Conservation (phyloP, 1,140 invertebrate genomes). For the Akabosia matsudoensis region DNA sequence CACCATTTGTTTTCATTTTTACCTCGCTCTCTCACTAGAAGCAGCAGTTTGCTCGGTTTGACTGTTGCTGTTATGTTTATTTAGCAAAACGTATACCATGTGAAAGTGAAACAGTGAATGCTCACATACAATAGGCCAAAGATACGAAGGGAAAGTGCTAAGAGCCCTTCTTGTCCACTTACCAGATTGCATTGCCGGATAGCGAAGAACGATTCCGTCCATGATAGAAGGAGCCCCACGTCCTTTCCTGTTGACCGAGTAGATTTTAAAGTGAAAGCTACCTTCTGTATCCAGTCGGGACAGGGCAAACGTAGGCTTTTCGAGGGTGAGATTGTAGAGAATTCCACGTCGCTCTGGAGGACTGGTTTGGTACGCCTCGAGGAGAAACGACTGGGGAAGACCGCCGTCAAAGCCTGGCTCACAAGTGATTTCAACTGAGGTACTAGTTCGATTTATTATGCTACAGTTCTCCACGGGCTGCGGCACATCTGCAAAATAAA, state of each 20-base stretch:
- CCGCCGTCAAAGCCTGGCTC: conserved; percentile 78
- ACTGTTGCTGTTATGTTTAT: too few relatives aligned
- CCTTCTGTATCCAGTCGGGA: conserved; percentile 70
- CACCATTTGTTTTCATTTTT: conserved; percentile 47
- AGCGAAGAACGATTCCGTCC: conserved; percentile 70
- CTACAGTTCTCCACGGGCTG: conserved; percentile 71
- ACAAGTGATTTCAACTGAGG: conserved; percentile 70
- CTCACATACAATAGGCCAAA: too few relatives aligned
- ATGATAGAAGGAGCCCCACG: conserved; percentile 65
- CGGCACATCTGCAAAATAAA: conserved; percentile 55
- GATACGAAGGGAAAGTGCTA: neutral
- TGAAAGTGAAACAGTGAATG: too few relatives aligned
- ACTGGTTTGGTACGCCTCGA: conserved; percentile 48
- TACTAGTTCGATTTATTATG: conserved; percentile 69
- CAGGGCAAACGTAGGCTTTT: conserved; percentile 66
- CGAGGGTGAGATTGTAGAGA: conserved; percentile 63
- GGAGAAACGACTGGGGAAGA: conserved; percentile 64
- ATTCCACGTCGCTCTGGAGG: conserved; percentile 53
- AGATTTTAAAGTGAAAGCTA: conserved; percentile 68
- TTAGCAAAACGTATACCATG: too few relatives aligned
- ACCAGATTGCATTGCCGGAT: conserved; percentile 78
- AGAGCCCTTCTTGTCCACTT: conserved; percentile 50
- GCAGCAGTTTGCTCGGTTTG: too few relatives aligned
- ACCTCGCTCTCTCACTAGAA: neutral
- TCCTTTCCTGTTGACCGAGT: conserved; percentile 75